phyloP scores from a whole-genome alignment of 2,888 invertebrate genomes.

The Nemurella pictetii region DNA sequence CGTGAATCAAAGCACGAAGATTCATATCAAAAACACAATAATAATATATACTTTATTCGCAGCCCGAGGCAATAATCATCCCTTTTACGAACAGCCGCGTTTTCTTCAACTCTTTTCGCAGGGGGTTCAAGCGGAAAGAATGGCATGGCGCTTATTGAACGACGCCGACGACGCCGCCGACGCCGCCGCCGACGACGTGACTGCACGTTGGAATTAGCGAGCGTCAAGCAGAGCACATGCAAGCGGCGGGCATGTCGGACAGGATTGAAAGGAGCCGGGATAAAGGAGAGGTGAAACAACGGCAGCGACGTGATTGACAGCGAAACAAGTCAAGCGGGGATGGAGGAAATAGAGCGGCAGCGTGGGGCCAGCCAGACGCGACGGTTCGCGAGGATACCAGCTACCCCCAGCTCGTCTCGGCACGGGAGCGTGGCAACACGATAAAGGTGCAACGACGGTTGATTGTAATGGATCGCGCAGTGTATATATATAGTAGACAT shows the following conservation, averaged over 20 bases:
- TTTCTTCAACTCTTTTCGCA: not conserved
- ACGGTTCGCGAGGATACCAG: not conserved
- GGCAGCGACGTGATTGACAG: constrained; percentile 14
- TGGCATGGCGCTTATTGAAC: not conserved
- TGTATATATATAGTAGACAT: too few relatives aligned
- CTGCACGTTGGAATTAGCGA: constrained; percentile 13
- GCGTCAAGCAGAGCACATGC: not conserved
- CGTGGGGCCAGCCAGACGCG: not conserved
- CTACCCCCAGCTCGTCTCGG: not conserved
- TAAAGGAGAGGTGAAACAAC: not conserved
- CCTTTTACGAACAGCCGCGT: too few relatives aligned
- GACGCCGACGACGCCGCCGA: not conserved
- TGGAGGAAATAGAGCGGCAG: constrained; percentile 26
- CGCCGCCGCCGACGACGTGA: not conserved
- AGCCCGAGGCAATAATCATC: too few relatives aligned
- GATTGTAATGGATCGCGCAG: constrained; percentile 3
- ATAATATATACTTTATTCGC: too few relatives aligned
- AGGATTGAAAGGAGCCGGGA: constrained; percentile 10
- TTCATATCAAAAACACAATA: too few relatives aligned
- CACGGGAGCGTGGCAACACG: not conserved
- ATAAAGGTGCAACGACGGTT: not conserved
- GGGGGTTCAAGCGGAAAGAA: not conserved
- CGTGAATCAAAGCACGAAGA: too few relatives aligned
- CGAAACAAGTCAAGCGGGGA: constrained; percentile 5
- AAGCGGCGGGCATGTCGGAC: not conserved